Evolutionary conservation across 2,888 invertebrate species (phyloP), one percentile per base, ranked within the genome.

Genomic region (Zonitis immaculata): DNA sequence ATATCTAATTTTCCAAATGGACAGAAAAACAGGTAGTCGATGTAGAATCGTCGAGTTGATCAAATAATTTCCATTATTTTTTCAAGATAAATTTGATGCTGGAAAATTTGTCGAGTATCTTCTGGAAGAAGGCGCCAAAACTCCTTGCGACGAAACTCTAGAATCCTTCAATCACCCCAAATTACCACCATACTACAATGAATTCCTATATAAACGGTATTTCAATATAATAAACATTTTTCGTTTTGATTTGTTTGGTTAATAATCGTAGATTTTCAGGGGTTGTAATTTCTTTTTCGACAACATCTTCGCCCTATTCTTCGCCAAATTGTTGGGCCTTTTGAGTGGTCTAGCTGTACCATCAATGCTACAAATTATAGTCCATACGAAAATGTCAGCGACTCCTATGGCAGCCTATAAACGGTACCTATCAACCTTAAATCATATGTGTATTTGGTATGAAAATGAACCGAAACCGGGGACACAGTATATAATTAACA

Each of bases 371-470:
- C 78, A 80, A 0, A 82, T 92, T 25, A 79, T 94, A 6, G 76
- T 85, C 3, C 82, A 84, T 61, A 89, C 93, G 0, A 80, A 83
- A 22, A 84, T 85, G 66, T 90, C 91, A 22, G 80, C 82, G 47
- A 84, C 82, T 1, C 74, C 80, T 1, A 74, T 78, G 44, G 80
- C 83, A 1, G 86, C 91, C 0, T 90, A 90, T 73, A 82, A 79
- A 56, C 79, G 95, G 63, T 95, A 95, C 71, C 74, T 90, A 7
- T 82, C 87, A 6, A 95, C 95, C 0, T 77, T 90, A 39, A 78
- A 87, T 3, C 91, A 94, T 67, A 85, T 88, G 52, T 73, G 83
- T 12, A 74, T 84, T 3, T 95, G 95, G 95, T 91, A 93, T 71
- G 81, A 83, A 52, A 76, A 83, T 26, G 84, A 87, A 48, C 80